Percentiles rank a stretch among this genome's conserved stretches.
Conservation (phyloP, 2,888 invertebrate species). For the Esperia sulphurella region DNA sequence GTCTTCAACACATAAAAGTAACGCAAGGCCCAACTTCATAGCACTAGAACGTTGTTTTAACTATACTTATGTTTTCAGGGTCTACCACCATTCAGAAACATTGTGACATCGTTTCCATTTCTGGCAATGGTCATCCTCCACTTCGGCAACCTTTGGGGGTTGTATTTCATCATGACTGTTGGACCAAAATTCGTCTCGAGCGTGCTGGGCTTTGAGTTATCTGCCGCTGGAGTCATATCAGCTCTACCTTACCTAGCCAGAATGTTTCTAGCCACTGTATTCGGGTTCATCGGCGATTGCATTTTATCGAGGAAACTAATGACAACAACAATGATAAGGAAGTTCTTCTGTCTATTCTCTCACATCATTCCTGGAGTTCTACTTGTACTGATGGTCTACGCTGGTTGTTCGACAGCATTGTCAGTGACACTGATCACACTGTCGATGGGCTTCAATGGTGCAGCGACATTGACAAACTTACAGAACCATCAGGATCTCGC, state of each 20-base stretch:
- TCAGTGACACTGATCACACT: conserved; percentile 82
- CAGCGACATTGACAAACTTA: conserved; percentile 80
- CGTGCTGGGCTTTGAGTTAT: conserved; percentile 84
- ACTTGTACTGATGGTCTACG: conserved; percentile 77
- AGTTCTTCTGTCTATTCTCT: conserved; percentile 82
- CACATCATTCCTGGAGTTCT: conserved; percentile 74
- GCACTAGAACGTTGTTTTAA: no score
- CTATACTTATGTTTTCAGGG: conserved; percentile 58
- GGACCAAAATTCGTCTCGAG: conserved; percentile 87
- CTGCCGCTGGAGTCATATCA: conserved; percentile 84
- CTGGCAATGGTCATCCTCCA: conserved; percentile 83
- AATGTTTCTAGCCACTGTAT: conserved; percentile 83
- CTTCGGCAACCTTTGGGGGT: conserved; percentile 87
- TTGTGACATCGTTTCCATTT: conserved; percentile 83
- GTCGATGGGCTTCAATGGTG: conserved; percentile 83
- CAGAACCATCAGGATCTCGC: conserved; percentile 86
- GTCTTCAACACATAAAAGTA: no score
- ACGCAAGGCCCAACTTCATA: no score
- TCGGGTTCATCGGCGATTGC: conserved; percentile 84
- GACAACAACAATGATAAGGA: conserved; percentile 75
- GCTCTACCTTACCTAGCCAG: conserved; percentile 86
- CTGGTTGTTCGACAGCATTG: conserved; percentile 81
- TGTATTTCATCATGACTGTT: conserved; percentile 87
- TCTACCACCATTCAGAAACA: conserved; percentile 82
- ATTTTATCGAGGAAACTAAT: conserved; percentile 66